Evolutionary conservation across 1,140 invertebrate species (phyloP), one percentile per base, ranked within the genome.

Genomic region (Lineus longissimus): DNA sequence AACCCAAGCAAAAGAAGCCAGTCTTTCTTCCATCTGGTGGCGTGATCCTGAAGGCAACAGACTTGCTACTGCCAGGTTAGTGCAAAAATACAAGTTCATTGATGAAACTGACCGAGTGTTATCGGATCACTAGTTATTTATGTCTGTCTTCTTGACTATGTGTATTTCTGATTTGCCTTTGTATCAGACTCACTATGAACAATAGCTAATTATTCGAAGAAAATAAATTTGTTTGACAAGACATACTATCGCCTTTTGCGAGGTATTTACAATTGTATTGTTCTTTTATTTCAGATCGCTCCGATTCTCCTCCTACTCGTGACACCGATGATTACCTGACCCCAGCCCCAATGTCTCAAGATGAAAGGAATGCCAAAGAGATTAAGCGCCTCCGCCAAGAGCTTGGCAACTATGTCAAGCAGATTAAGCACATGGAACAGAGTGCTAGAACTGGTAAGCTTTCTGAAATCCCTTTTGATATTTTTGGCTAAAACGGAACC

Each of bases 321-420:
- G 73, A 75, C 47, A 75, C 70, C 54, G 72, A 73, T 43, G 54
- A 63, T n/a, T 72, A 72, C 33, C 69, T 68, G 17, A 36, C 62
- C 29, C 19, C 55, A 51, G 60, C 62, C 31, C 43, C 64, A 41
- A 27, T 43, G 22, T 64, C 59, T 31, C 45, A 30, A 36, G 61
- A 65, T 54, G 66, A 68, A 17, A 68, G 70, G 2, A 51, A 51
- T 51, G 55, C 56, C 1, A 67, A 71, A 47, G 73, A 77, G 56
- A 75, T 75, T 54, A 66, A 63, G 22, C 69, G 69, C 57, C 56
- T 77, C 15, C 75, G 75, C 62, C 61, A 62, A 57, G 75, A 77
- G 43, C 66, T 75, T 65, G 72, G 74, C 31, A 55, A 64, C 2
- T 77, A 73, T 55, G 31, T 77, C 47, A 68, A 72, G 36, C 69